A percentile compares a stretch with the other conserved stretches of the same genome.
Conservation (phyloP, 1,140 invertebrate species). For the Sweltsa coloradensis region DNA sequence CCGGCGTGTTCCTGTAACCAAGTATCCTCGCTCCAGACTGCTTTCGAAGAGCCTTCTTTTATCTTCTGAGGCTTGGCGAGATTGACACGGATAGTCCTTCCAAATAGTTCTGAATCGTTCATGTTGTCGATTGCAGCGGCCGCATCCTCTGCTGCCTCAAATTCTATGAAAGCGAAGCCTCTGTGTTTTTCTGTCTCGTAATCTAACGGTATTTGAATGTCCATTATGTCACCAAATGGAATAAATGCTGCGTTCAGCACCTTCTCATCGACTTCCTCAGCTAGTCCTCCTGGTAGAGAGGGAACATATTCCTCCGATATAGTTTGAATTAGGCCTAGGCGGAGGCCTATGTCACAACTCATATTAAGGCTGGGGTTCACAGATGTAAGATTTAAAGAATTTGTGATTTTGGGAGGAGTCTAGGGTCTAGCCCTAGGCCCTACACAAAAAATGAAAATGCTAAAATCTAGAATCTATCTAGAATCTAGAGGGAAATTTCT, state of each 20-base stretch:
- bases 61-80: conserved; percentile 92
- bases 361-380: not conserved
- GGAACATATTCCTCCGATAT: not conserved
- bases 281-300: conserved; percentile 60
- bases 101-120: conserved; percentile 98
- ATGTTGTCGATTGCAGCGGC: conserved; percentile 98
- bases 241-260: conserved; percentile 92
- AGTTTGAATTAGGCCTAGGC: not conserved
- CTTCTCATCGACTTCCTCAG: conserved; percentile 96
- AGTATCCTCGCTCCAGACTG: conserved; percentile 94
- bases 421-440: not conserved
- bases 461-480: too few species aligned
- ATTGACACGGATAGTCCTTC: conserved; percentile 92
- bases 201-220: conserved; percentile 95
- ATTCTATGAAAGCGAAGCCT: conserved; percentile 98
- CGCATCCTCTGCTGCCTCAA: conserved; percentile 89
- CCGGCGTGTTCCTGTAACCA: conserved; percentile 94
- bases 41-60: conserved; percentile 85
- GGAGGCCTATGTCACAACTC: not conserved
- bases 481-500: too few species aligned
- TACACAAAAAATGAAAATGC: too few species aligned
- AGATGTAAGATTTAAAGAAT: not conserved
- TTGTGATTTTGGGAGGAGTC: not conserved
- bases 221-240: conserved; percentile 94
- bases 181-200: conserved; percentile 96